Evolutionary conservation across 2,888 invertebrate species (phyloP).

Genomic region (Drosophila barbarae): DNA sequence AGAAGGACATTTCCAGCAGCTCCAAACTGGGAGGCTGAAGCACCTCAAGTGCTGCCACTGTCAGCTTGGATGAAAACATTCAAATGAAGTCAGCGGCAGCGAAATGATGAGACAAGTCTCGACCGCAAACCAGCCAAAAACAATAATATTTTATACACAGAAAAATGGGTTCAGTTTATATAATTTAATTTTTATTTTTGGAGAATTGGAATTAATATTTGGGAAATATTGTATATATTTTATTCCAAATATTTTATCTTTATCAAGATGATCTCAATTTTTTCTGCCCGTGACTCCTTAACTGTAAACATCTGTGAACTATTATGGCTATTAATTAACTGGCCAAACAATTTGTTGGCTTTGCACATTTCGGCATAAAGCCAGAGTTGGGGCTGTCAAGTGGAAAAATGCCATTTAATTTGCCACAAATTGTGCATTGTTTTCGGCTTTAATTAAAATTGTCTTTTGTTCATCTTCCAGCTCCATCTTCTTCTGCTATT

Average conservation of each 20-base stretch:
- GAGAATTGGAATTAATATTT: neutral
- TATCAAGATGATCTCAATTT: neutral
- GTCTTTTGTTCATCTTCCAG: conserved; percentile 53
- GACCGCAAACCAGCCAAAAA: conserved; percentile 3
- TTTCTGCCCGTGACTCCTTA: conserved; percentile 27
- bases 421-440: conserved; percentile 70
- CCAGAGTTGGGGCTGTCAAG: conserved; percentile 39
- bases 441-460: conserved; percentile 63
- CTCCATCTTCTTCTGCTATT: conserved; percentile 46
- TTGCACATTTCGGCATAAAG: conserved; percentile 43
- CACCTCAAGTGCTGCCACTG: conserved; percentile 61
- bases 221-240: neutral
- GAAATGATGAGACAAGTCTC: conserved; percentile 14
- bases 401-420: conserved; percentile 63
- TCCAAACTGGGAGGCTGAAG: conserved; percentile 47
- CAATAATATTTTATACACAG: conserved; percentile 1
- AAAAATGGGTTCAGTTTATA: too few species aligned
- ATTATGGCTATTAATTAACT: conserved; percentile 69
- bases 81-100: conserved; percentile 46
- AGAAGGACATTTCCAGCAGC: conserved; percentile 71
- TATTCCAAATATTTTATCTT: neutral
- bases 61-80: conserved; percentile 39
- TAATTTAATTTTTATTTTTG: too few species aligned
- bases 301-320: conserved; percentile 50
- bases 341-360: conserved; percentile 50